Evolutionary conservation across 2,888 invertebrate genomes (phyloP), one percentile per base, ranked within the genome.

Genomic region (Argyresthia goedartella): DNA sequence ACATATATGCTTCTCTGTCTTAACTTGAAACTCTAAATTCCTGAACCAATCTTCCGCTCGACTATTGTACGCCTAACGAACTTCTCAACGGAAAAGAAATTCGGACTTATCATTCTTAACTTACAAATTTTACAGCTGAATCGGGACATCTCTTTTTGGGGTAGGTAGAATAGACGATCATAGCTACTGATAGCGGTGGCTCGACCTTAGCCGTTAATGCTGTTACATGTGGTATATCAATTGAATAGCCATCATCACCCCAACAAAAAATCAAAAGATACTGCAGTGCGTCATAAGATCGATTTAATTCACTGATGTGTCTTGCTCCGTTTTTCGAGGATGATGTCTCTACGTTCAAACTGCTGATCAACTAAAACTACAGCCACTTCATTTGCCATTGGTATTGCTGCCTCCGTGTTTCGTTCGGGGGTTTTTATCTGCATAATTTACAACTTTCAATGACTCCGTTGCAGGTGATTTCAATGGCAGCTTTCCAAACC

Each of bases 271-370:
- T 58, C 53, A 65, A 55, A 50, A 59, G 60, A 57, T 62, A 63
- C 53, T 63, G 59, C 55, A 63, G 49, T 44, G 55, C 55, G 54
- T 64, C 61, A 57, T 62, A 63, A 58, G 46, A n/a, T n/a, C n/a
- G n/a, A n/a, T n/a, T 54, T 56, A 50, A 56, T 60, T 55, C 56
- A 54, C 55, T 60, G 56, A 45, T 60, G 57, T 54, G 54, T 57
- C 49, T 58, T 55, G 53, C 60, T 59, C 53, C 58, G 59, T 54
- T 58, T 59, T 39, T 53, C 58, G 46, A 61, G 54, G 4, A 59
- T 56, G 55, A 62, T 62, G 58, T 61, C 60, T 55, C 61, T 56
- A 52, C 55, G 58, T 50, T 59, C 60, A 56, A 60, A 61, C 56
- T 61, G 57, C 55, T 62, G 55, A 51, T 58, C 58, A 55, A 53